These are phyloP conservation scores for Pissodes strobi DNA, from an alignment of 1,140 invertebrate genomes.

Conservation along the genomic window DNA sequence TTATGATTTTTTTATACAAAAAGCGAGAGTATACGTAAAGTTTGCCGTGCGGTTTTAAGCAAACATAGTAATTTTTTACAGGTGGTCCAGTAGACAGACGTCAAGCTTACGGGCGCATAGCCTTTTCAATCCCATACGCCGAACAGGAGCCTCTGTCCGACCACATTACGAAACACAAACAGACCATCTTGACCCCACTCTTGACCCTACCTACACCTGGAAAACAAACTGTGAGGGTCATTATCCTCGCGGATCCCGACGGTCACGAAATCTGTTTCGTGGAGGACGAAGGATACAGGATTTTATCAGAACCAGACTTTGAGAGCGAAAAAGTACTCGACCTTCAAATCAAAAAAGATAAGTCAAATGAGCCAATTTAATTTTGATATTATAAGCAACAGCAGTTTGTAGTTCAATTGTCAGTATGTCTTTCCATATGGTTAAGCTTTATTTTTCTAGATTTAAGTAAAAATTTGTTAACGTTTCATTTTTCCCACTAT, in stretches of 20 bases:
- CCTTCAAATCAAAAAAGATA: constrained; percentile 77
- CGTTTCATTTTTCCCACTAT: no score
- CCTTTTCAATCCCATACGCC: constrained; percentile 83
- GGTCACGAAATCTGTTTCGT: constrained; percentile 99
- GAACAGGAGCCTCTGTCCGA: constrained; percentile 77
- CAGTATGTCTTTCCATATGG: no score
- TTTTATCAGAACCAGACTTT: constrained; percentile 87
- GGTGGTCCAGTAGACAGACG: constrained; percentile 75
- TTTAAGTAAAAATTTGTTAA: no score
- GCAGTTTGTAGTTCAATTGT: no score
- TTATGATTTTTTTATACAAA: no score
- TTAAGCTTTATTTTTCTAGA: no score
- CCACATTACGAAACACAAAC: constrained; percentile 71
- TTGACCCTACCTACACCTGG: constrained; percentile 93
- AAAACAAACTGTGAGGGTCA: constrained; percentile 93
- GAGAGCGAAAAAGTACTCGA: constrained; percentile 79
- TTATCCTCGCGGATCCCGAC: constrained; percentile 95
- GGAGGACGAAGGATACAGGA: constrained; percentile 89
- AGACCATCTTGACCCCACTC: constrained; percentile 84
- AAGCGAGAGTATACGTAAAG: no score
- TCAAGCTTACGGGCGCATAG: constrained; percentile 94
- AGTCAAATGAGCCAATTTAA: no score
- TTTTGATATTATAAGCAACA: no score
- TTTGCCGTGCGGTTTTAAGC: no score
- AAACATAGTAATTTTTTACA: no score